A percentile compares a stretch with the other conserved stretches of the same genome.
Conservation (phyloP, 2,797 vertebrate species). For the Poeciliopsis presidionis region DNA sequence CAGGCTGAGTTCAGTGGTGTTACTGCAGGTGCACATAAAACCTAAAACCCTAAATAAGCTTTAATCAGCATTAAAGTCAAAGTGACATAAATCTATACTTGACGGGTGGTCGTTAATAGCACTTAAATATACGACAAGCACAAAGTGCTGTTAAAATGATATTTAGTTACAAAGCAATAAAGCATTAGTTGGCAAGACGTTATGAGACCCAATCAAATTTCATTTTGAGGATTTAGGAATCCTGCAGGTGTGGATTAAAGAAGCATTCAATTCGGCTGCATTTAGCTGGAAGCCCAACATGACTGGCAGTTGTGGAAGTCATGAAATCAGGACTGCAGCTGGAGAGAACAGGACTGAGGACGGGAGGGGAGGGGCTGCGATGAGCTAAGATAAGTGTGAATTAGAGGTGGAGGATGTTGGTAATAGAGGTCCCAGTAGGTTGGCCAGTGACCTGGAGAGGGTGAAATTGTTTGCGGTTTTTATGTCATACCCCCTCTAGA, state of each 20-base stretch:
- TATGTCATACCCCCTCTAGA: conserved; percentile 25
- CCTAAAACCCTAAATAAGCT: neutral
- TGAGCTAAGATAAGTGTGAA: conserved; percentile 46
- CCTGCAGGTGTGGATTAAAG: neutral
- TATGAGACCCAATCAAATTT: neutral
- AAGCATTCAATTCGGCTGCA: neutral
- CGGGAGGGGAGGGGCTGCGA: conserved; percentile 13
- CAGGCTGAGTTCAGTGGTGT: neutral
- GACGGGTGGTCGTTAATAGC: neutral
- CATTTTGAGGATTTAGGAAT: neutral
- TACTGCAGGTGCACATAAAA: neutral
- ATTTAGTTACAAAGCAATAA: neutral
- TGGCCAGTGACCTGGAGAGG: conserved; percentile 26
- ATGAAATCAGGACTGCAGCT: conserved; percentile 14
- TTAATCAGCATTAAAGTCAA: neutral
- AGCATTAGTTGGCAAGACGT: neutral
- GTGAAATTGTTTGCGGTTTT: conserved; percentile 33
- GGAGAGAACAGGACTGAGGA: conserved; percentile 9
- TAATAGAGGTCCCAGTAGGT: conserved; percentile 40
- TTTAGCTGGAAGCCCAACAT: neutral
- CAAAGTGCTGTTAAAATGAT: neutral
- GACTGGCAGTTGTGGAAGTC: conserved; percentile 10
- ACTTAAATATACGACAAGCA: neutral
- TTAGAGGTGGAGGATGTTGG: conserved; percentile 35
- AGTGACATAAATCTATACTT: neutral